Conservation (phyloP, 2,888 invertebrate genomes). For the Cryptus armator region DNA sequence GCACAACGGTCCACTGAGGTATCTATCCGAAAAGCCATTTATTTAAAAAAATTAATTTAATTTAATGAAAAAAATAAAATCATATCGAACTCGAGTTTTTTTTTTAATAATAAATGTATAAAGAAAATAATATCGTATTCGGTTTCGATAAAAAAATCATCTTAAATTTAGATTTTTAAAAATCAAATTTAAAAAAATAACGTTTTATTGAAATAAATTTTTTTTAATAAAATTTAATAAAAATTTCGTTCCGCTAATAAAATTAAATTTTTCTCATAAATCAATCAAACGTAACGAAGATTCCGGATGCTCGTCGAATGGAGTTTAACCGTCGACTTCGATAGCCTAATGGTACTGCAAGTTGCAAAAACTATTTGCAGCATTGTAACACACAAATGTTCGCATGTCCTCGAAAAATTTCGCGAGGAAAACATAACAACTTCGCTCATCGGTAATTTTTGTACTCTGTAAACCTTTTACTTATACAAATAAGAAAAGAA, state of each 20-base stretch:
- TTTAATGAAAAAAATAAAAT: neutral
- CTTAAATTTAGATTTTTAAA: too few species aligned
- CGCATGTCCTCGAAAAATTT: constrained; percentile 70
- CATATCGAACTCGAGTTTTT: neutral
- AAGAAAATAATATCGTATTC: neutral
- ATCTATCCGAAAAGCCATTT: constrained; percentile 38
- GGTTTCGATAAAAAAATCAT: neutral
- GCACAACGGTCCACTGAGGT: constrained; percentile 77
- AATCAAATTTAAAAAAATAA: too few species aligned
- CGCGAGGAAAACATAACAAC: constrained; percentile 67
- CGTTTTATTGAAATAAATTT: too few species aligned
- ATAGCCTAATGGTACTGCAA: constrained; percentile 67
- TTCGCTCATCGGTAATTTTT: constrained; percentile 73
- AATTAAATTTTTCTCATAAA: neutral
- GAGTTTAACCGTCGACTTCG: constrained; percentile 70
- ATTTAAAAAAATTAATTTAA: neutral
- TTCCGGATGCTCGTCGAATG: constrained; percentile 75
- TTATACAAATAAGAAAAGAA: neutral
- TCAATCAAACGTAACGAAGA: constrained; percentile 65
- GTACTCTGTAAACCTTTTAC: neutral
- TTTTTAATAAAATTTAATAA: neutral
- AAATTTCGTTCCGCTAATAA: neutral
- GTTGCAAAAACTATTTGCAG: constrained; percentile 74
- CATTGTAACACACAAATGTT: constrained; percentile 67
- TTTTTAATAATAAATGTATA: too few species aligned